phyloP scores from a whole-genome alignment of 2,888 invertebrate species.

The Caenorhabditis drosophilae region DNA sequence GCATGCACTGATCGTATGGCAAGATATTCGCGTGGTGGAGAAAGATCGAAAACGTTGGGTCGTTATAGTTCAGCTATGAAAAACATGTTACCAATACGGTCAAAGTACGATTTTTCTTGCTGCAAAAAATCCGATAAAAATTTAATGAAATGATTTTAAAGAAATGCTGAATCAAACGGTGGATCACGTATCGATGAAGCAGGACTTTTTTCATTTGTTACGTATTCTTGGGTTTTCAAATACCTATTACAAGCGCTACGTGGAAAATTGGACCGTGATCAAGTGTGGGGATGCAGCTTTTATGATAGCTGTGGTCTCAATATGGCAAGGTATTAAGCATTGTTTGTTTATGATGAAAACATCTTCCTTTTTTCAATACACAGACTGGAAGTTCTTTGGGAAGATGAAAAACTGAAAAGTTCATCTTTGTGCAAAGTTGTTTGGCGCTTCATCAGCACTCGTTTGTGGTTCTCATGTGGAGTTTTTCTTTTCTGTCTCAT shows the following conservation, averaged over 20 bases:
- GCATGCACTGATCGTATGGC: background rate
- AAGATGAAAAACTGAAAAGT: constrained; percentile 67
- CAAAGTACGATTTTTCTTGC: constrained; percentile 6
- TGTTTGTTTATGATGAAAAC: background rate
- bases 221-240: constrained; percentile 71
- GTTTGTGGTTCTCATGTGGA: constrained; percentile 66
- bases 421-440: constrained; percentile 58
- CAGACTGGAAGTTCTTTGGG: constrained; percentile 70
- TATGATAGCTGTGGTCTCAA: constrained; percentile 70
- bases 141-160: constrained; percentile 1
- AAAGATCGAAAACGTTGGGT: constrained; percentile 11
- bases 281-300: constrained; percentile 67
- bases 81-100: constrained; percentile 29
- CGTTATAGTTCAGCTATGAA: constrained; percentile 21
- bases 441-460: constrained; percentile 65
- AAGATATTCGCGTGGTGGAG: constrained; percentile 9
- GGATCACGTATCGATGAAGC: constrained; percentile 67
- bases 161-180: constrained; percentile 33
- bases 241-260: constrained; percentile 69
- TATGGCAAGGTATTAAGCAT: constrained; percentile 66
- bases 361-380: constrained; percentile 1
- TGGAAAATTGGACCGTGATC: constrained; percentile 49
- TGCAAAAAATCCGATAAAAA: background rate
- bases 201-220: constrained; percentile 70
- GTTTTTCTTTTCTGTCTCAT: constrained; percentile 64